Percentiles rank a stretch among this genome's conserved stretches.
Conservation (phyloP, 2,113 vertebrate species). For the Chionomys nivalis region DNA sequence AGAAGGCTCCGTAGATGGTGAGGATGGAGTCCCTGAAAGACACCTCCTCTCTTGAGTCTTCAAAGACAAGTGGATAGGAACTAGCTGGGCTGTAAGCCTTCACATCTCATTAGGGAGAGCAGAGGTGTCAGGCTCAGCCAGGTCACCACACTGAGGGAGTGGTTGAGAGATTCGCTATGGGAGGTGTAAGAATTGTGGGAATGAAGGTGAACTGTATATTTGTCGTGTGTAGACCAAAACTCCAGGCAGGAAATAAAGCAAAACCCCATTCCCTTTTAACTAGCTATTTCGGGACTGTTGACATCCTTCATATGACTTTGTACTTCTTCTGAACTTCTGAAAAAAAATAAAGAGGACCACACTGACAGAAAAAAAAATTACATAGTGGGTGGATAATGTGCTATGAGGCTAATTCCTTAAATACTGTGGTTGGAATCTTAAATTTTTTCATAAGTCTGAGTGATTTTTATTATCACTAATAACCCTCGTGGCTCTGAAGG, state of each 20-base stretch:
- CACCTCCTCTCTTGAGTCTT: background rate
- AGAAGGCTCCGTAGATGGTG: background rate
- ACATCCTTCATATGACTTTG: slow-evolving; percentile 5
- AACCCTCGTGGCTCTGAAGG: slow-evolving; percentile 67
- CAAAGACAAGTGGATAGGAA: background rate
- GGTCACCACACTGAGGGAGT: background rate
- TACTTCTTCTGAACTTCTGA: slow-evolving; percentile 36
- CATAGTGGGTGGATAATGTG: slow-evolving; percentile 7
- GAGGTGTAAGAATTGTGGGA: background rate
- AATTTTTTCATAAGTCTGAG: slow-evolving; percentile 56
- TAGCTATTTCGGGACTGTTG: background rate
- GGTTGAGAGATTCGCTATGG: background rate
- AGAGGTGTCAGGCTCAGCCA: background rate
- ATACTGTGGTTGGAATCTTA: slow-evolving; percentile 54
- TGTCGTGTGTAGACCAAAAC: background rate
- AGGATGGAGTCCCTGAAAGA: background rate
- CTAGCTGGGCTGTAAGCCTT: background rate
- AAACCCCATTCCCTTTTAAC: background rate
- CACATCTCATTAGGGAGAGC: background rate
- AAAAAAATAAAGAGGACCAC: slow-evolving; percentile 47
- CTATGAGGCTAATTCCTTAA: slow-evolving; percentile 67
- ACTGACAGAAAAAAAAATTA: slow-evolving; percentile 52
- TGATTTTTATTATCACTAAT: slow-evolving; percentile 74
- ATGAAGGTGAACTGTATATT: slow-evolving; percentile 26
- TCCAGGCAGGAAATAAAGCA: background rate